Evolutionary conservation across 2,797 vertebrate genomes (phyloP).

Genomic region (Dallia pectoralis): DNA sequence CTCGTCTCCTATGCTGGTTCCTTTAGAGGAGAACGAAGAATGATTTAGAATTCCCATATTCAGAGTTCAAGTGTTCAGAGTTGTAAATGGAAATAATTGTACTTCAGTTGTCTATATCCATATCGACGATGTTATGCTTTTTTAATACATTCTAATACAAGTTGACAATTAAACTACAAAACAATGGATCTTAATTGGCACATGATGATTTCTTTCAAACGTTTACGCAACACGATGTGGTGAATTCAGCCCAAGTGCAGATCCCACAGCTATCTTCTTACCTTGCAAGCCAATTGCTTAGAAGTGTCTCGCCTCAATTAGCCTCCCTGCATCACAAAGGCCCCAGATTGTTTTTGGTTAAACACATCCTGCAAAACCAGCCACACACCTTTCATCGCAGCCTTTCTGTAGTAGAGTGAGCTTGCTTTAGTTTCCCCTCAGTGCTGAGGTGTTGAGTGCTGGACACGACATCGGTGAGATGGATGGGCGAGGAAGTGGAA

Average conservation of each 20-base stretch:
- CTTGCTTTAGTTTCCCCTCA: neutral
- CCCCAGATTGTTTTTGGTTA: conserved; percentile 12
- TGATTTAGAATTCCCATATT: conserved; percentile 5
- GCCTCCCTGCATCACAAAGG: neutral
- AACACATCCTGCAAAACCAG: conserved; percentile 7
- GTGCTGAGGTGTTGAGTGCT: conserved; percentile 4
- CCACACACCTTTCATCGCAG: conserved; percentile 18
- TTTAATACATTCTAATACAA: neutral
- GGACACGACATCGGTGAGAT: conserved; percentile 3
- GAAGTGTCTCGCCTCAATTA: conserved; percentile 6
- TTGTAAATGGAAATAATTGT: neutral
- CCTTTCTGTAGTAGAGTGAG: neutral
- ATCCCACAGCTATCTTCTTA: neutral
- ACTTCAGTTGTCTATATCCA: neutral
- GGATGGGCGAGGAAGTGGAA: neutral
- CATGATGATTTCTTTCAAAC: no score
- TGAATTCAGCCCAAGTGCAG: neutral
- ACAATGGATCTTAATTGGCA: no score
- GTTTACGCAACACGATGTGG: no score
- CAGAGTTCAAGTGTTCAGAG: neutral
- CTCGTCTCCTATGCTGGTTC: neutral
- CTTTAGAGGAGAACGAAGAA: conserved; percentile 12
- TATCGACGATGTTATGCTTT: neutral
- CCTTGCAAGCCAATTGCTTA: neutral
- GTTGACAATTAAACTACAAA: neutral